A percentile compares a stretch with the other conserved stretches of the same genome.
Conservation (phyloP, 2,797 vertebrate species). For the Smutsia gigantea region DNA sequence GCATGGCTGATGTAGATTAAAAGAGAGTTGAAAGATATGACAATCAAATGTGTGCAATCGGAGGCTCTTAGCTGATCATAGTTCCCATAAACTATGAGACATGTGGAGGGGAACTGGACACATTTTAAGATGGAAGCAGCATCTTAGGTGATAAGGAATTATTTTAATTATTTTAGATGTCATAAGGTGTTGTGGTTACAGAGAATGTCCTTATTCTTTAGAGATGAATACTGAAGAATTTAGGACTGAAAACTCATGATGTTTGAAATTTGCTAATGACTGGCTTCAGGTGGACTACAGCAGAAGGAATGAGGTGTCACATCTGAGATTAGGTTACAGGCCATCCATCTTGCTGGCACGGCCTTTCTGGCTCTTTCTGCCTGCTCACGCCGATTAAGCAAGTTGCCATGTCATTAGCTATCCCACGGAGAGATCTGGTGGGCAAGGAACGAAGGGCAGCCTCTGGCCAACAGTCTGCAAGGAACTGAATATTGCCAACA, state of each 20-base stretch:
- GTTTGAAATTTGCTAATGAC: background rate
- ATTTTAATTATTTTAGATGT: background rate
- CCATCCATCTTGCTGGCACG: background rate
- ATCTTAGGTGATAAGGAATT: background rate
- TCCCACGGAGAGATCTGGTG: background rate
- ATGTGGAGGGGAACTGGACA: background rate
- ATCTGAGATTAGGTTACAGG: background rate
- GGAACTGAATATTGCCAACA: background rate
- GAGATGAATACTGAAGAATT: background rate
- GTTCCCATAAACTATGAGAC: background rate
- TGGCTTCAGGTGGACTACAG: background rate
- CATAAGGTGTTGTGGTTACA: background rate
- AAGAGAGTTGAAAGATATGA: background rate
- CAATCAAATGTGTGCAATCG: background rate
- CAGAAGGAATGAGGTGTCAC: background rate
- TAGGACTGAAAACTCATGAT: background rate
- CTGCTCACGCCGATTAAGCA: background rate
- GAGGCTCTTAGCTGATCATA: background rate
- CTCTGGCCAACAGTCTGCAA: background rate
- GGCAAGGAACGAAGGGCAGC: background rate
- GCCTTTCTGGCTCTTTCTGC: background rate
- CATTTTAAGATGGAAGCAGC: background rate
- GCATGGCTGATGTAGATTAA: background rate
- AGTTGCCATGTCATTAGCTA: background rate
- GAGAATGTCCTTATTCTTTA: background rate